phyloP scores from a whole-genome alignment of 2,888 invertebrate genomes.

The Brachylomia viminalis region DNA sequence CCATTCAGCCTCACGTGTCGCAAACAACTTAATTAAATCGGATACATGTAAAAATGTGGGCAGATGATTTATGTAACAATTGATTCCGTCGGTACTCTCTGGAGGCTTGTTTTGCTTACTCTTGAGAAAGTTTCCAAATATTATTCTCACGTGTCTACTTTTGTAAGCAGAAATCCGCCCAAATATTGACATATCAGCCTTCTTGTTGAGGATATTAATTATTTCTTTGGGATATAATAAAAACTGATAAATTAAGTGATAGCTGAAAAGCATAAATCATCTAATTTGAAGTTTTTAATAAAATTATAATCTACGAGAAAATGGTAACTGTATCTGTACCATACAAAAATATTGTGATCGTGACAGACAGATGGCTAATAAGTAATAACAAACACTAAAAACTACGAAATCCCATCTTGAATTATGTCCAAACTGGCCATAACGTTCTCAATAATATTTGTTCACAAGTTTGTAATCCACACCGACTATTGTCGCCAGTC shows the following conservation, averaged over 20 bases:
- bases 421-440: conserved; percentile 51
- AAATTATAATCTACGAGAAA: neutral
- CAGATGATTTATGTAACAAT: conserved; percentile 83
- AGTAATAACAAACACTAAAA: conserved; percentile 15
- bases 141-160: conserved; percentile 63
- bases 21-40: conserved; percentile 89
- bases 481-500: conserved; percentile 69
- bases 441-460: conserved; percentile 63
- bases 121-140: conserved; percentile 60
- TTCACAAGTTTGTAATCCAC: conserved; percentile 70
- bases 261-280: neutral
- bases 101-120: conserved; percentile 66
- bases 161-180: conserved; percentile 7
- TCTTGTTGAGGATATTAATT: too few relatives aligned
- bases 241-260: neutral
- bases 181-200: too few relatives aligned
- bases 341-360: neutral
- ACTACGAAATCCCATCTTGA: conserved; percentile 17
- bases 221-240: neutral
- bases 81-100: conserved; percentile 63
- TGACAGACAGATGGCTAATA: conserved; percentile 24
- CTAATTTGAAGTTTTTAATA: too few relatives aligned
- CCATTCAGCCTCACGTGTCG: conserved; percentile 86
- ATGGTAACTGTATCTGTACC: neutral
- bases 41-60: conserved; percentile 81